Conservation (phyloP, 2,888 invertebrate species). For the Cordilura impudica region DNA sequence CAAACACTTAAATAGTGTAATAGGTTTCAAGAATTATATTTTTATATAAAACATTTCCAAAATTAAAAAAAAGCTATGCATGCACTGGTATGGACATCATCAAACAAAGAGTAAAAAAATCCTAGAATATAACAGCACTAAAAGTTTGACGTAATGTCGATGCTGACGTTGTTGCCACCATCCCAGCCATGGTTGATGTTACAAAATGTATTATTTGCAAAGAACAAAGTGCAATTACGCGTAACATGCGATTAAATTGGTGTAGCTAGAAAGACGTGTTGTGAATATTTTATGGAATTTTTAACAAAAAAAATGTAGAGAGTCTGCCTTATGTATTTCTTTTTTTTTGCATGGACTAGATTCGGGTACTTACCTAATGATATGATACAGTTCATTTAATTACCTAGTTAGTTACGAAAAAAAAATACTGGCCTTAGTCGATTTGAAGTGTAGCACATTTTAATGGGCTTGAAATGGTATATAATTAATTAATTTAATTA, state of each 20-base stretch:
- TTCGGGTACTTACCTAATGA: slow-evolving; percentile 14
- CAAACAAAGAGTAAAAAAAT: too few species aligned
- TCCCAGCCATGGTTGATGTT: neutral
- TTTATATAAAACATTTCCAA: too few species aligned
- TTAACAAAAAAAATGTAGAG: neutral
- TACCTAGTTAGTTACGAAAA: too few species aligned
- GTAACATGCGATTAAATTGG: slow-evolving; percentile 59
- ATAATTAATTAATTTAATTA: too few species aligned
- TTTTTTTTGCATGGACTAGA: neutral
- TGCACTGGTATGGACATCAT: too few species aligned
- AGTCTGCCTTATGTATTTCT: neutral
- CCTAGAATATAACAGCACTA: too few species aligned
- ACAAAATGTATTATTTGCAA: neutral
- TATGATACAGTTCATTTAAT: slow-evolving; percentile 33
- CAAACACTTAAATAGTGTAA: too few species aligned
- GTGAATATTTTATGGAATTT: slow-evolving; percentile 29
- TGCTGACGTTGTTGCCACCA: neutral
- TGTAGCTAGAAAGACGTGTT: slow-evolving; percentile 48
- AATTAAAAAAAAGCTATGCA: too few species aligned
- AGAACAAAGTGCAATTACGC: slow-evolving; percentile 55
- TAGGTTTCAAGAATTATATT: too few species aligned
- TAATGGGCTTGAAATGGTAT: too few species aligned
- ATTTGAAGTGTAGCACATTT: too few species aligned
- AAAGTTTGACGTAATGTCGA: neutral
- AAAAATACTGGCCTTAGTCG: too few species aligned